Percentiles rank a stretch among this genome's conserved stretches.
These are phyloP conservation scores for Cephalopholis sonnerati DNA, from an alignment of 2,113 vertebrate genomes.

Conservation along the genomic window DNA sequence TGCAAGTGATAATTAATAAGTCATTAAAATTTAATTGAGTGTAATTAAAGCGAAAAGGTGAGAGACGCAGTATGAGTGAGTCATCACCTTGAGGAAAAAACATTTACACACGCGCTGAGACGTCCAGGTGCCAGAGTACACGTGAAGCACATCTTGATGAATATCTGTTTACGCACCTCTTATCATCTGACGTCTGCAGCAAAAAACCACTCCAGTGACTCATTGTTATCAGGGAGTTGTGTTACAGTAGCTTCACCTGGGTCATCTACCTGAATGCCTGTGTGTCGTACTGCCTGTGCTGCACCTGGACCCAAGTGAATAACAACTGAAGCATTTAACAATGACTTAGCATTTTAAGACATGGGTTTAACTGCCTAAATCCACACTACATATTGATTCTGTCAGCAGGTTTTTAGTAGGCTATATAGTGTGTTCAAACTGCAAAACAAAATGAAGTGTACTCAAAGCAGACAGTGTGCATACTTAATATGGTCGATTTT, in stretches of 20 bases:
- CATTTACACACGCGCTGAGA: not conserved
- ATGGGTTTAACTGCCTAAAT: not conserved
- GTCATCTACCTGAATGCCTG: not conserved
- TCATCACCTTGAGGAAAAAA: slow-evolving; percentile 23
- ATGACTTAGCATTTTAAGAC: not conserved
- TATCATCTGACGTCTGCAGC: slow-evolving; percentile 25
- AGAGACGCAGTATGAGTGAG: not conserved
- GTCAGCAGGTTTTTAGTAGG: not conserved
- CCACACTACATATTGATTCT: not conserved
- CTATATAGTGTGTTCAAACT: too few species aligned
- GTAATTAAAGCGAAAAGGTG: not conserved
- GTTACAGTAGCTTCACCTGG: slow-evolving; percentile 23
- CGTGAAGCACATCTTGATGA: slow-evolving; percentile 22
- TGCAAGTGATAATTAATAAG: not conserved
- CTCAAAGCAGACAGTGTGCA: too few species aligned
- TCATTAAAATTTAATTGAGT: not conserved
- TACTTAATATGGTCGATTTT: too few species aligned
- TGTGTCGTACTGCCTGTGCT: not conserved
- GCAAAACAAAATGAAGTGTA: too few species aligned
- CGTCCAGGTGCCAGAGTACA: slow-evolving; percentile 30
- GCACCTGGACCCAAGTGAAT: slow-evolving; percentile 11
- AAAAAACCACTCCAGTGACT: slow-evolving; percentile 17
- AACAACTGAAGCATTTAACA: not conserved
- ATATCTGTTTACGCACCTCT: slow-evolving; percentile 27
- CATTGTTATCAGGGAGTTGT: slow-evolving; percentile 11